A percentile compares a stretch with the other conserved stretches of the same genome.
phyloP scores from a whole-genome alignment of 2,797 vertebrate genomes.

The Cynodonichthys magdalenae region DNA sequence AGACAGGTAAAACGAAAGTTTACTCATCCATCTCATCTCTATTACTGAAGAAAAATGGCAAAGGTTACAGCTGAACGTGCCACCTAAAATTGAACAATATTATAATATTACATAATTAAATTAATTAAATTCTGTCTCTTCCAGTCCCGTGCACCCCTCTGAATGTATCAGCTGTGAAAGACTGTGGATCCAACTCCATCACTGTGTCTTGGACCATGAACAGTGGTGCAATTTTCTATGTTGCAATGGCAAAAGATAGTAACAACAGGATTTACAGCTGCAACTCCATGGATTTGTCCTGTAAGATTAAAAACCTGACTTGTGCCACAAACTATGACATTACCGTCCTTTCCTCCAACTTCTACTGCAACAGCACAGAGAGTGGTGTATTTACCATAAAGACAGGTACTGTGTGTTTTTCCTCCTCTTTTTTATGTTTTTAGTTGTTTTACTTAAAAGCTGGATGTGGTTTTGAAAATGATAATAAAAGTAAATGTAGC shows the following conservation, averaged over 20 bases:
- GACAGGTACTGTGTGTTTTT: slow-evolving; percentile 71
- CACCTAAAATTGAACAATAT: neutral
- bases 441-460: neutral
- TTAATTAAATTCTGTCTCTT: neutral
- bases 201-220: slow-evolving; percentile 66
- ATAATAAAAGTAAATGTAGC: neutral
- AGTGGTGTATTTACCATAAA: slow-evolving; percentile 62
- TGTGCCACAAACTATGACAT: slow-evolving; percentile 76
- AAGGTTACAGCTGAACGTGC: neutral
- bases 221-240: slow-evolving; percentile 64
- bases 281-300: slow-evolving; percentile 43
- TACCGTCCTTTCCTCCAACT: slow-evolving; percentile 71
- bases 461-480: neutral
- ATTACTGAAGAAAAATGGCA: neutral
- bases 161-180: slow-evolving; percentile 57
- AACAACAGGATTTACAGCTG: slow-evolving; percentile 59
- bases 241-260: slow-evolving; percentile 55
- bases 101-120: neutral
- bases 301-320: slow-evolving; percentile 68
- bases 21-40: neutral
- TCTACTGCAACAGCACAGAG: slow-evolving; percentile 75
- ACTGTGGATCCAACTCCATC: slow-evolving; percentile 74
- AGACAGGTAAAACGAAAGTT: slow-evolving; percentile 71
- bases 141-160: slow-evolving; percentile 79
- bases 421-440: neutral